phyloP scores from a whole-genome alignment of 2,888 invertebrate species.

The Aphelenchoides bicaudatus region DNA sequence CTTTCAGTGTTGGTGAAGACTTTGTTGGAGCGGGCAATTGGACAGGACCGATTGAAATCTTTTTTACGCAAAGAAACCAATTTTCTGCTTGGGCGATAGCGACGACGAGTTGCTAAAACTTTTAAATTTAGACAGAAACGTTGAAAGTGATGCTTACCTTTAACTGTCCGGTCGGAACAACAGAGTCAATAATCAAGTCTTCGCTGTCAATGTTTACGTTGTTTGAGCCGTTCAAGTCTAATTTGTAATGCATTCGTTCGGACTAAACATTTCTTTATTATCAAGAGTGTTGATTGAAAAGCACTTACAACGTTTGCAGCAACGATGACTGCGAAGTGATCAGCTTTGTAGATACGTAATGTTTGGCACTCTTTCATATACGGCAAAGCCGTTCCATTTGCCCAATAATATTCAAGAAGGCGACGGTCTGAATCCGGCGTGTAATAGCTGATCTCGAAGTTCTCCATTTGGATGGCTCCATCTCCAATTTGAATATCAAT shows the following conservation, averaged over 20 bases:
- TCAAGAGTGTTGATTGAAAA: conserved; percentile 7
- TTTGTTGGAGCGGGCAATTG: too few relatives aligned
- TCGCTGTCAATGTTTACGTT: conserved; percentile 33
- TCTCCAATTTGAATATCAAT: conserved; percentile 28
- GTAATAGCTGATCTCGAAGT: conserved; percentile 30
- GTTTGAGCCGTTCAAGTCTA: conserved; percentile 29
- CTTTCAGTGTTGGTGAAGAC: too few relatives aligned
- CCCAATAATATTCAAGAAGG: conserved; percentile 33
- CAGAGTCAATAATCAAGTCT: conserved; percentile 28
- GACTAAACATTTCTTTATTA: conserved; percentile 8
- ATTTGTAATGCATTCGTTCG: conserved; percentile 26
- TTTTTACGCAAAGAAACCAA: conserved; percentile 34
- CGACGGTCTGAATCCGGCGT: conserved; percentile 27
- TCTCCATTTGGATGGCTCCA: conserved; percentile 24
- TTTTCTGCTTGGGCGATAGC: conserved; percentile 34
- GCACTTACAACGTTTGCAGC: conserved; percentile 24
- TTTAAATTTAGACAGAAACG: conserved; percentile 11
- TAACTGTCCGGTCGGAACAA: conserved; percentile 26
- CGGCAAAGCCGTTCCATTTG: conserved; percentile 25
- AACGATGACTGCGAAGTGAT: conserved; percentile 29
- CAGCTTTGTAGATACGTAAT: conserved; percentile 30
- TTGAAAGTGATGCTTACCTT: conserved; percentile 17
- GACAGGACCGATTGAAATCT: conserved; percentile 8
- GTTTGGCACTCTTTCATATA: conserved; percentile 27
- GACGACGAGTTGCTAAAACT: conserved; percentile 27